Evolutionary conservation across 2,888 invertebrate species (phyloP).

Genomic region (Lithophane semibrunnea): DNA sequence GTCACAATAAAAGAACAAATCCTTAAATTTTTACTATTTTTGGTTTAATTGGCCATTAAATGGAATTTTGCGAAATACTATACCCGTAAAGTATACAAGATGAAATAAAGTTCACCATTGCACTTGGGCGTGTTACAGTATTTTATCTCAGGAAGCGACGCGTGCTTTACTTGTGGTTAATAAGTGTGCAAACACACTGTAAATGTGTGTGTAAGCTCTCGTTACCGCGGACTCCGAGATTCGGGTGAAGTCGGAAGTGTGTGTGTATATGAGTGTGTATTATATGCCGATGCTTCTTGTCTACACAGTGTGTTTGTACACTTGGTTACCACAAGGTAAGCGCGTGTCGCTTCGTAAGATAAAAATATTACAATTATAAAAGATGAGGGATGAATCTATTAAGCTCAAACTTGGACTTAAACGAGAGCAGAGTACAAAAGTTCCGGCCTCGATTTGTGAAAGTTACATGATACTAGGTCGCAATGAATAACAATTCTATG

Average conservation of each 20-base stretch:
- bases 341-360: no score
- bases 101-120: not conserved
- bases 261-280: no score
- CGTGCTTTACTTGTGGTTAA: no score
- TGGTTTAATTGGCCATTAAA: not conserved
- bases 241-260: no score
- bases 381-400: conserved; percentile 15
- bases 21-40: no score
- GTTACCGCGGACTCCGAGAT: no score
- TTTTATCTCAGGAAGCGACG: no score
- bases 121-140: not conserved
- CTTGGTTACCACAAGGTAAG: no score
- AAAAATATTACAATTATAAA: conserved; percentile 7
- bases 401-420: conserved; percentile 22
- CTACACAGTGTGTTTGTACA: no score
- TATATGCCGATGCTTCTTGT: no score
- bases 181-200: no score
- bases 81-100: conserved; percentile 18
- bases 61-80: not conserved
- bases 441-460: conserved; percentile 32
- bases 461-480: conserved; percentile 45
- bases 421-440: conserved; percentile 43
- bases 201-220: no score
- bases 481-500: conserved; percentile 60
- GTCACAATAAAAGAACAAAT: not conserved